Base-by-base conservation (phyloP, 1,140 invertebrate genomes). In the Radopholus similis region DNA sequence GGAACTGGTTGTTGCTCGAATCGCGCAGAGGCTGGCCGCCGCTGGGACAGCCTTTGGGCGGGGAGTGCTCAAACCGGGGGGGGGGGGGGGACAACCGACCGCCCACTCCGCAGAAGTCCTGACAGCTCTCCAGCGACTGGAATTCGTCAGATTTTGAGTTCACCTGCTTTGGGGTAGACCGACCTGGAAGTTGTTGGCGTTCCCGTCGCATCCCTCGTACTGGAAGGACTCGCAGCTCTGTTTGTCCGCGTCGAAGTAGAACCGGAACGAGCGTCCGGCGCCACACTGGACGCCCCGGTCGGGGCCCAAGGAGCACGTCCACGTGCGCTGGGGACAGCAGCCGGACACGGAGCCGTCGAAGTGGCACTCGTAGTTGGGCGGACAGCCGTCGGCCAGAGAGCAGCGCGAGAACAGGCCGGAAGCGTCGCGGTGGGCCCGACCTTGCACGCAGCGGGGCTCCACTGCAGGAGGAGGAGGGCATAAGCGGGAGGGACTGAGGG, bases 231-330 rank as follows among this genome's bases (percentile, higher is more conserved):
- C 75, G 59, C 74, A 75, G 23, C 67, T 76, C 47, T 80, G 78
- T 23, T 82, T 80, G 15, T 82, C 64, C 18, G 80, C 57, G 64
- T 80, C 80, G 63, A 77, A 80, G 58, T 67, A 77, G 54, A 77
- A 82, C 1, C 76, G 70, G 71, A 79, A 80, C 11, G 79, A 82
- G 11, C 76, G 66, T 21, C 77, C 77, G 42, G 75, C 70, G 32
- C 77, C 78, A 40, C 78, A 80, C 47, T 80, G 79, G 40, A 80
- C 70, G 54, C 78, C 78, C 55, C 77, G 76, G 54, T 80, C 75
- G 18, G 69, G 56, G 26, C 75, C 73, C 30, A 80, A 66, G n/a
- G 75, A 77, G 55, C 78, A 80, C 1, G 80, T 80, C 59, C 82
- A 80, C 9, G 80, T 77, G 44, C 47, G 26, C 38, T 71, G 30